Conservation (phyloP, 1,140 invertebrate species). For the Gerris buenoi region DNA sequence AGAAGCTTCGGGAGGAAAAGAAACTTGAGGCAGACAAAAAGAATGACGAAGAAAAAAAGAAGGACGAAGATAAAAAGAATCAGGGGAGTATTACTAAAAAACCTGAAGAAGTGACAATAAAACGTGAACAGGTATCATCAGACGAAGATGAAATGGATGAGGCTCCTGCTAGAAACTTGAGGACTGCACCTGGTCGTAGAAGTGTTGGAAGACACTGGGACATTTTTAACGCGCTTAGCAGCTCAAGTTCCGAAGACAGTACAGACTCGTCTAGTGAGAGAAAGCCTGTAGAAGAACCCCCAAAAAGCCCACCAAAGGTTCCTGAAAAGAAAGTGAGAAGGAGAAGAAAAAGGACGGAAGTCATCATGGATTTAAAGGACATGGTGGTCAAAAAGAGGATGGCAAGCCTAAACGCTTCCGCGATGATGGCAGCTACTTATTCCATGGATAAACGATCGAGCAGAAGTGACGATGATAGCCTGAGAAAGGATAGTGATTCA, state of each 20-base stretch:
- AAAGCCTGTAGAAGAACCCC: constrained; percentile 17
- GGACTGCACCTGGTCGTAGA: constrained; percentile 53
- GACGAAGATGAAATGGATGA: constrained; percentile 20
- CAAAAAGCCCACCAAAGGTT: constrained; percentile 15
- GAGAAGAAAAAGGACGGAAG: constrained; percentile 42
- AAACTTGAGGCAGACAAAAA: neutral
- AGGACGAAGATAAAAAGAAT: no score
- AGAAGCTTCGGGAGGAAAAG: neutral
- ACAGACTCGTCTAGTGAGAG: constrained; percentile 27
- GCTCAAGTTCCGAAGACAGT: constrained; percentile 32
- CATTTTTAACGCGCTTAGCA: constrained; percentile 39
- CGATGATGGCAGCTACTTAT: constrained; percentile 80
- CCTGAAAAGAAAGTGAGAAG: constrained; percentile 28
- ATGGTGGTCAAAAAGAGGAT: constrained; percentile 79
- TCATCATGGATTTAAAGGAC: constrained; percentile 69
- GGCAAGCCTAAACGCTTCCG: constrained; percentile 82
- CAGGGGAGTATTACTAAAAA: no score
- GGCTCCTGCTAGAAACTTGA: constrained; percentile 40
- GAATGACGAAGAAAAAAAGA: no score
- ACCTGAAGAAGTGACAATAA: no score
- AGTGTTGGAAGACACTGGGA: constrained; percentile 71
- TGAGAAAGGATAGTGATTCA: constrained; percentile 8
- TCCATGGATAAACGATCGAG: constrained; percentile 51
- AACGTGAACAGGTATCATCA: constrained; percentile 5
- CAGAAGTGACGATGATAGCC: constrained; percentile 30